These are phyloP conservation scores for Caenorhabditis sulstoni DNA, from an alignment of 2,888 invertebrate species.

Conservation along the genomic window DNA sequence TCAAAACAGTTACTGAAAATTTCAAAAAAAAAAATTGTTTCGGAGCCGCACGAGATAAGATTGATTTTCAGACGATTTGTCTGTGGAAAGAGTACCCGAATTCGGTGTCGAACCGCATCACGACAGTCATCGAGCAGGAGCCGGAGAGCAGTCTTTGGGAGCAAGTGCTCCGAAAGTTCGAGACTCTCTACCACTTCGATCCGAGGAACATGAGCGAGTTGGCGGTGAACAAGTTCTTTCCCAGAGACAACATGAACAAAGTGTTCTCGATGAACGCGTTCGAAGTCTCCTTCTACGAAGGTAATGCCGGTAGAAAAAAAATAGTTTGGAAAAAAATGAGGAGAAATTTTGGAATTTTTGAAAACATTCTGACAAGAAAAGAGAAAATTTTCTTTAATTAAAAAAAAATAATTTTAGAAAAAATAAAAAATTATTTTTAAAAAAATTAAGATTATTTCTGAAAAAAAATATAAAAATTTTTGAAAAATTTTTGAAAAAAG, in stretches of 20 bases:
- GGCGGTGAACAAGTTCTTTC: conserved; percentile 52
- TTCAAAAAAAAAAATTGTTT: too few species aligned
- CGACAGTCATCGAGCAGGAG: conserved; percentile 42
- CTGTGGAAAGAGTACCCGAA: conserved; percentile 65
- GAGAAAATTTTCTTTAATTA: too few species aligned
- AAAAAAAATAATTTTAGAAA: too few species aligned
- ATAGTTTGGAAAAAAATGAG: too few species aligned
- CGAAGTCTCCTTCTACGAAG: conserved; percentile 49
- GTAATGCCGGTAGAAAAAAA: conserved; percentile 17
- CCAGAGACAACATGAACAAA: neutral
- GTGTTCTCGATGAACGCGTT: conserved; percentile 50
- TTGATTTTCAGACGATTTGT: neutral
- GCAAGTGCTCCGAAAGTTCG: conserved; percentile 27
- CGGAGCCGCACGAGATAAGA: too few species aligned
- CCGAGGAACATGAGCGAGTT: conserved; percentile 27
- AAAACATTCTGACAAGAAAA: too few species aligned
- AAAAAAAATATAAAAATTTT: too few species aligned
- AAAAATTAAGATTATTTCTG: too few species aligned
- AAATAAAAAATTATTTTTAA: too few species aligned
- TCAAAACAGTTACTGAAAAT: too few species aligned
- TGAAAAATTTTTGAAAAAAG: too few species aligned
- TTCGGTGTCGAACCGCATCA: conserved; percentile 58
- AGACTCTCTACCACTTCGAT: conserved; percentile 5
- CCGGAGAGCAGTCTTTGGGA: conserved; percentile 32
- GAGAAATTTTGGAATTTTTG: too few species aligned